phyloP scores from a whole-genome alignment of 2,888 invertebrate species.

The Mycalesis mineus region DNA sequence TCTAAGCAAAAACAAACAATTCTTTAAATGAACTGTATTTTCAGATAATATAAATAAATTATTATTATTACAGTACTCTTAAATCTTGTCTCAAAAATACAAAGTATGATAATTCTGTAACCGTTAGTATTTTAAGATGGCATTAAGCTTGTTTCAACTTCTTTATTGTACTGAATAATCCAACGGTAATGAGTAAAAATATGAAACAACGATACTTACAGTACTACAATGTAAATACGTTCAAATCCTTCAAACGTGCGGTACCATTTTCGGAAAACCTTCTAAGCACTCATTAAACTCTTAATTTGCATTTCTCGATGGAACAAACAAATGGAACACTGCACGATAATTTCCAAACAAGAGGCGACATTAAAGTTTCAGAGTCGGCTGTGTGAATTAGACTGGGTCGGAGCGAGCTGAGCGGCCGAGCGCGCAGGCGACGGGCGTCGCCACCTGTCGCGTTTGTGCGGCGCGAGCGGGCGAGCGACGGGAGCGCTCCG shows the following conservation, averaged over 20 bases:
- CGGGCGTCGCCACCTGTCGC: slow-evolving; percentile 65
- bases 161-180: background rate
- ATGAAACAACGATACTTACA: slow-evolving; percentile 20
- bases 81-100: too few species aligned
- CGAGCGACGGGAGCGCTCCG: slow-evolving; percentile 43
- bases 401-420: slow-evolving; percentile 41
- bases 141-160: background rate
- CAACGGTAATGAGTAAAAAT: background rate
- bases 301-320: slow-evolving; percentile 17
- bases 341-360: slow-evolving; percentile 52
- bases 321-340: slow-evolving; percentile 38
- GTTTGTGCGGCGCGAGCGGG: slow-evolving; percentile 43
- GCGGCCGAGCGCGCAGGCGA: slow-evolving; percentile 58
- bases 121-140: background rate
- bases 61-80: too few species aligned
- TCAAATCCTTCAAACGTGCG: slow-evolving; percentile 23
- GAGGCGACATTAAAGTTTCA: slow-evolving; percentile 57
- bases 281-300: slow-evolving; percentile 20
- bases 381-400: slow-evolving; percentile 46
- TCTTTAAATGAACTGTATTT: too few species aligned
- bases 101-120: background rate
- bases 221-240: slow-evolving; percentile 16
- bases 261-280: slow-evolving; percentile 21
- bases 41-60: too few species aligned
- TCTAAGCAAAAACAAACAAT: too few species aligned